Base-by-base conservation (phyloP, 2,113 vertebrate species). In the Hipposideros armiger region DNA sequence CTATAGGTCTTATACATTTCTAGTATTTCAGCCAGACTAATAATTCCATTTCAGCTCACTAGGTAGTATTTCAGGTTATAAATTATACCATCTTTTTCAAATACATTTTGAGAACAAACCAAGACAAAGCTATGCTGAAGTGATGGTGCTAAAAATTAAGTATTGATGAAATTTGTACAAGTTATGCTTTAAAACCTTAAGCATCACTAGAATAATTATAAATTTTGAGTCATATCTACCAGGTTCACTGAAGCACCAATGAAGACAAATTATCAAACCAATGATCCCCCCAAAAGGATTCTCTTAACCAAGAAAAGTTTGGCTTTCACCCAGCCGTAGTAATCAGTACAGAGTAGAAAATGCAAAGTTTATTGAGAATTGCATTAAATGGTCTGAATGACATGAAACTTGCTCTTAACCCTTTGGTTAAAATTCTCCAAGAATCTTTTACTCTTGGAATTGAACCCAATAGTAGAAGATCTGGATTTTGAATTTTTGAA, bases 291-390 rank as follows among this genome's bases (percentile, higher is more conserved):
- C 66, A 91, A 96, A 96, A 85, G 5, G 97, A 90, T 85, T 95
- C 50, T 97, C 94, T 95, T 91, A 97, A 94, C 19, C 73, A 91
- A 97, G 96, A 87, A 98, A 95, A 94, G 81, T 66, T 26, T 94
- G 95, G 60, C 89, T 96, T 94, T 97, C 74, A 96, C 22, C 96
- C 80, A 96, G 97, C 93, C 74, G 67, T n/a, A 96, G 86, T 97
- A 91, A 97, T 98, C 96, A 97, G 88, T 95, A 98, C 97, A 97
- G 96, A 97, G 83, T 87, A 95, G 97, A 98, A 95, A 97, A 98
- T 58, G 26, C 58, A 84, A 97, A 96, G 87, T 85, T 96, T 81
- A 93, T 6, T 92, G 74, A 96, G 60, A 94, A 92, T 97, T 96
- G 84, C 97, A 91, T 94, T 96, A 93, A 95, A 94, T 52, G 60